Evolutionary conservation across 1,140 invertebrate genomes (phyloP).

Genomic region (Drosophila cardini): DNA sequence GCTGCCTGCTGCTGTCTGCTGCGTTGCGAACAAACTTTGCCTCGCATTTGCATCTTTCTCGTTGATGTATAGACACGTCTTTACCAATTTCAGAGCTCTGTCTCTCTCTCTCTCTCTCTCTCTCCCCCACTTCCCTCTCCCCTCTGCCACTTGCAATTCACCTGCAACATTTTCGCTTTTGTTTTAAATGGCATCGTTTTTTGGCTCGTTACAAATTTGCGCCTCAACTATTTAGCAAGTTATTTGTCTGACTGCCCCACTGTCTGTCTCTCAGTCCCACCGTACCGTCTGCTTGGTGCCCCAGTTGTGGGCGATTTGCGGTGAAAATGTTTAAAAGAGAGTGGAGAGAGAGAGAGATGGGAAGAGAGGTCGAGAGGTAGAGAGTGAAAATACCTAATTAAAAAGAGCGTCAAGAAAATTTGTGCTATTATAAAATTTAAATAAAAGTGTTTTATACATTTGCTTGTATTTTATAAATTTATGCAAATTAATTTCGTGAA

Average conservation of each 20-base stretch:
- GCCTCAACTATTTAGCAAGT: conserved; percentile 47
- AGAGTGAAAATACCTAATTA: conserved; percentile 43
- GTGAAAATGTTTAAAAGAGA: neutral
- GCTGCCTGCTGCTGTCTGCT: conserved; percentile 37
- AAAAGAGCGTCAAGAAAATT: conserved; percentile 40
- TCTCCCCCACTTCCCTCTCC: neutral
- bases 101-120: neutral
- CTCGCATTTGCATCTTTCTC: conserved; percentile 54
- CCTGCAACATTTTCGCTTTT: conserved; percentile 66
- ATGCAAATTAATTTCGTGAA: conserved; percentile 54
- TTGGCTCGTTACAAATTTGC: conserved; percentile 55
- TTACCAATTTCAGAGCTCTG: neutral
- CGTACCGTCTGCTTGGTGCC: neutral
- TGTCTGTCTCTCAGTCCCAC: neutral
- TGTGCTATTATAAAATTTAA: conserved; percentile 14
- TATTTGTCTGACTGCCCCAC: conserved; percentile 24
- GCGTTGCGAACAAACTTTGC: neutral
- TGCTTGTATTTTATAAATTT: conserved; percentile 25
- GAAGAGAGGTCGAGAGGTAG: too few species aligned
- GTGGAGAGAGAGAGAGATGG: neutral
- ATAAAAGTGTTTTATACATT: conserved; percentile 4
- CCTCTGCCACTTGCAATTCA: conserved; percentile 40
- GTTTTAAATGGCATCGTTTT: conserved; percentile 52
- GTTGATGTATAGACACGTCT: conserved; percentile 46
- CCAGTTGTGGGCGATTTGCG: conserved; percentile 25